Evolutionary conservation across 2,888 invertebrate genomes (phyloP).

Genomic region (Phyllotreta striolata): DNA sequence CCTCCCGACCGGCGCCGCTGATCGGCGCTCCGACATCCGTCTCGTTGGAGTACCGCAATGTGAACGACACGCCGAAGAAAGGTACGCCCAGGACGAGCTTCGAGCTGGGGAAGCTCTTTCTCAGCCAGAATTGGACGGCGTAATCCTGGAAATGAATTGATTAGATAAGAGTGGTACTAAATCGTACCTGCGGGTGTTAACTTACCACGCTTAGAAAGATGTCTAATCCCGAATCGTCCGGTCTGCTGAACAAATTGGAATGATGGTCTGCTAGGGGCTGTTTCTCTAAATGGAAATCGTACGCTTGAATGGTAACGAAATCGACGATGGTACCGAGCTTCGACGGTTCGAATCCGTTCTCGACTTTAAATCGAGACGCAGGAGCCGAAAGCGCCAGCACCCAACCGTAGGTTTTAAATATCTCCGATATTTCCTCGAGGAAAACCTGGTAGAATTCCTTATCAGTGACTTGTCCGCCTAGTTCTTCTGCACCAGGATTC

Average conservation of each 20-base stretch:
- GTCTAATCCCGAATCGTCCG: slow-evolving; percentile 63
- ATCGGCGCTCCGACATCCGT: slow-evolving; percentile 66
- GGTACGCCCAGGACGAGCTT: slow-evolving; percentile 79
- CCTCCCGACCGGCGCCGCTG: slow-evolving; percentile 70
- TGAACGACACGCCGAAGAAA: slow-evolving; percentile 77
- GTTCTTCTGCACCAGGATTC: slow-evolving; percentile 68
- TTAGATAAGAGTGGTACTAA: not conserved
- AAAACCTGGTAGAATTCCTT: slow-evolving; percentile 56
- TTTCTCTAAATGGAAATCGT: slow-evolving; percentile 65
- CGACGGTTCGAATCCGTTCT: slow-evolving; percentile 72
- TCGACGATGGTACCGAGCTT: slow-evolving; percentile 70
- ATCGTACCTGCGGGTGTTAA: slow-evolving; percentile 21
- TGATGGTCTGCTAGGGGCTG: slow-evolving; percentile 63
- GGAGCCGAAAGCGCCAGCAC: slow-evolving; percentile 65
- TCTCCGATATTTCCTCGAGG: slow-evolving; percentile 69
- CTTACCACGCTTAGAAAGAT: slow-evolving; percentile 65
- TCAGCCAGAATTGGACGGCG: slow-evolving; percentile 72
- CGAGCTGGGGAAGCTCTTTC: slow-evolving; percentile 69
- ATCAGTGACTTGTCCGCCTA: slow-evolving; percentile 61
- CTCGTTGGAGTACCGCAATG: slow-evolving; percentile 66
- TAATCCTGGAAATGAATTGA: slow-evolving; percentile 65
- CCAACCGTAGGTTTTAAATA: slow-evolving; percentile 61
- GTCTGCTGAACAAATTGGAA: slow-evolving; percentile 62
- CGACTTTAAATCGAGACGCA: slow-evolving; percentile 69
- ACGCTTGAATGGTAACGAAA: slow-evolving; percentile 74